Evolutionary conservation across 2,888 invertebrate genomes (phyloP).

Genomic region (Altica lythri): DNA sequence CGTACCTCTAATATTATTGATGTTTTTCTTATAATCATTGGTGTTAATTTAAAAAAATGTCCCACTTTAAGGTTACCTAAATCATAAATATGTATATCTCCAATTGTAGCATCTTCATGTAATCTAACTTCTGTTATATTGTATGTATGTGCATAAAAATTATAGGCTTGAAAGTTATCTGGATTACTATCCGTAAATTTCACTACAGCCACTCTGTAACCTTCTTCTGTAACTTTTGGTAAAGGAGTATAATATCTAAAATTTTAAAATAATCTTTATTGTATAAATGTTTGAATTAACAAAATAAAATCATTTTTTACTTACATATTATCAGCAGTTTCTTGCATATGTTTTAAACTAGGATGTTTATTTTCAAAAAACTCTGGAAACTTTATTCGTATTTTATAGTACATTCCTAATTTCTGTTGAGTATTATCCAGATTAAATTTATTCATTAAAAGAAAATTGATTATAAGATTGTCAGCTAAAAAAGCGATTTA

Average conservation of each 20-base stretch:
- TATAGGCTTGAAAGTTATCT: conserved; percentile 50
- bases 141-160: conserved; percentile 54
- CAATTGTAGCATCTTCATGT: conserved; percentile 56
- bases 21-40: conserved; percentile 55
- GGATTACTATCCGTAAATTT: conserved; percentile 46
- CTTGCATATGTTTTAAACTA: conserved; percentile 8
- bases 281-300: not conserved
- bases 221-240: conserved; percentile 57
- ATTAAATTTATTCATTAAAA: conserved; percentile 28
- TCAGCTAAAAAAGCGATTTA: conserved; percentile 32
- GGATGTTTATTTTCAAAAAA: conserved; percentile 26
- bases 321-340: conserved; percentile 20
- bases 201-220: conserved; percentile 57
- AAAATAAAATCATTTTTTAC: conserved; percentile 5
- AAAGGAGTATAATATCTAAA: conserved; percentile 57
- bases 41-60: conserved; percentile 57
- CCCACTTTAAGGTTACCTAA: conserved; percentile 53
- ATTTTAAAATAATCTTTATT: not conserved
- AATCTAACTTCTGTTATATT: conserved; percentile 59
- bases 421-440: conserved; percentile 25
- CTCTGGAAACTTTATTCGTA: conserved; percentile 27
- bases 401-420: conserved; percentile 28
- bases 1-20: conserved; percentile 57
- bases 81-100: conserved; percentile 59
- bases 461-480: conserved; percentile 19